Conservation (phyloP, 2,888 invertebrate genomes). For the Harmothoe impar region DNA sequence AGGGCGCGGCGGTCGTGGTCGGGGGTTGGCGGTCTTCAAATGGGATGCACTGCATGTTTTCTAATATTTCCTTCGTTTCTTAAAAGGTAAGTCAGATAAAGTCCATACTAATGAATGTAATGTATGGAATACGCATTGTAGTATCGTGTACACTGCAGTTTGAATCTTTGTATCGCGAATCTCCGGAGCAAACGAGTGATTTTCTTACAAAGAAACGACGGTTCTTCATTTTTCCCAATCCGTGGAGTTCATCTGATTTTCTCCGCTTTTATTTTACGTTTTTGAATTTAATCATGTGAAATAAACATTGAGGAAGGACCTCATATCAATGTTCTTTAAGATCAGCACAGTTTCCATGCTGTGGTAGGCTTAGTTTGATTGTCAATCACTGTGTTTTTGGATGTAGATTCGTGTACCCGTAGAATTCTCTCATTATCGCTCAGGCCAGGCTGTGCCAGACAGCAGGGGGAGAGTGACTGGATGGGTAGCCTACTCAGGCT, state of each 20-base stretch:
- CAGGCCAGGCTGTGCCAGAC: too few relatives aligned
- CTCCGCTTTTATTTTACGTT: not conserved
- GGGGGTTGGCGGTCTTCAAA: conserved; percentile 36
- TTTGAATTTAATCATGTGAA: not conserved
- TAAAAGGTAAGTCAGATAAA: not conserved
- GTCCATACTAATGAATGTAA: not conserved
- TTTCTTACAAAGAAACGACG: conserved; percentile 20
- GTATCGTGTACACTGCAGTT: not conserved
- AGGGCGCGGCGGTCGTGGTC: not conserved
- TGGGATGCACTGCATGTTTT: not conserved
- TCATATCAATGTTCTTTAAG: not conserved
- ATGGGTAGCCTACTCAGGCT: too few relatives aligned
- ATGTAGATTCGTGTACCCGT: not conserved
- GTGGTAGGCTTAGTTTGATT: not conserved
- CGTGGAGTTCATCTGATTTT: not conserved
- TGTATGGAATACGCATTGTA: not conserved
- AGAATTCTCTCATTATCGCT: not conserved
- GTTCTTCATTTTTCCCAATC: not conserved
- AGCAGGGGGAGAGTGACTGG: too few relatives aligned
- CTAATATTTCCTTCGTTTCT: not conserved
- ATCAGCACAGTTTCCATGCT: not conserved
- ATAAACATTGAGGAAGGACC: not conserved
- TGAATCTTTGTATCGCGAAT: not conserved
- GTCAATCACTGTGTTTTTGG: not conserved
- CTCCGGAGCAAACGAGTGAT: not conserved